Evolutionary conservation across 2,797 vertebrate species (phyloP), one percentile per base, ranked within the genome.

Genomic region (Hydrocynus forskahlii): DNA sequence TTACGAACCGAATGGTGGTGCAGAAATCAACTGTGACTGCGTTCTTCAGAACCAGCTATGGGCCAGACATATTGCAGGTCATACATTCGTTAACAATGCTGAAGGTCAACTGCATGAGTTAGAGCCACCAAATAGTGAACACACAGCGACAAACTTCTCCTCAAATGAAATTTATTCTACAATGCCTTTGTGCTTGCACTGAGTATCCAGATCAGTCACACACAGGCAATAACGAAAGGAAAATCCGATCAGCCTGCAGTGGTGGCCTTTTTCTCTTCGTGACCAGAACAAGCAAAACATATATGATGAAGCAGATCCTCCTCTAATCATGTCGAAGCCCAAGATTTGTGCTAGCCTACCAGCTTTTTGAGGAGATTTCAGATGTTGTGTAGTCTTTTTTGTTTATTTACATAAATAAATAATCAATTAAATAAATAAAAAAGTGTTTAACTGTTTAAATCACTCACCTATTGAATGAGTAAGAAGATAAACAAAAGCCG

Each of bases 31-130:
- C 55, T 19, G 7, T 43, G 75, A 73, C 38, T 21, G 75, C 23
- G 7, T 75, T 21, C 67, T 80, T 54, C 72, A 76, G 72, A 63
- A 21, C 76, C 35, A 81, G 72, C 40, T 78, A 17, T 62, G 79
- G 50, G 54, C 1, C 40, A 63, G 29, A 9, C 50, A 77, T 5
- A 57, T 17, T 14, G 25, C 6, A 29, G 23, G 13, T 71, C 13
- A 21, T 16, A 7, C 82, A 45, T 6, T 79, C 16, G 25, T 82
- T 23, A 83, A 72, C 64, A 25, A 9, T 2, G 10, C 64, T 7
- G 54, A 5, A 54, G n/a, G 55, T 23, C 72, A 40, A 60, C 43
- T 21, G 4, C 29, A 59, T 9, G 10, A 43, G 4, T 9, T 25
- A 21, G n/a, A 74, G 70, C 9, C 48, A 10, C 17, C 16, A 63